A percentile compares a stretch with the other conserved stretches of the same genome.
phyloP scores from a whole-genome alignment of 2,888 invertebrate species.

The Tenodera sinensis region DNA sequence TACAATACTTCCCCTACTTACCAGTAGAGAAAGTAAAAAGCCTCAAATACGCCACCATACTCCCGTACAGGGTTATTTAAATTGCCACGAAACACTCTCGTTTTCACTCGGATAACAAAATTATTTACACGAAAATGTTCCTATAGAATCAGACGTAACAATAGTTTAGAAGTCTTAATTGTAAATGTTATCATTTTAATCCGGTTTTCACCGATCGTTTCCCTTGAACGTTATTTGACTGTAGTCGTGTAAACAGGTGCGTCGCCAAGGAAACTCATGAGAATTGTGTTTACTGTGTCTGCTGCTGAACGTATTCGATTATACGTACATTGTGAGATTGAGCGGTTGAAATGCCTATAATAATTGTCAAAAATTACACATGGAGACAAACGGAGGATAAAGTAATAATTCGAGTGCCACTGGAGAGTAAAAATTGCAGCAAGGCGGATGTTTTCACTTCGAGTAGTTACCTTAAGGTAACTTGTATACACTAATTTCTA shows the following conservation, averaged over 20 bases:
- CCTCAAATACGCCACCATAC: too few relatives aligned
- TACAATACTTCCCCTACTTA: too few relatives aligned
- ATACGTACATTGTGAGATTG: not conserved
- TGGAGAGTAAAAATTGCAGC: slow-evolving; percentile 58
- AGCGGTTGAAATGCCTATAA: slow-evolving; percentile 54
- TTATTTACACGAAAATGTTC: too few relatives aligned
- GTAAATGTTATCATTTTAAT: too few relatives aligned
- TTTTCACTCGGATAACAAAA: too few relatives aligned
- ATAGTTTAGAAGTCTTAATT: too few relatives aligned
- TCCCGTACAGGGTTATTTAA: too few relatives aligned
- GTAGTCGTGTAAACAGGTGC: not conserved
- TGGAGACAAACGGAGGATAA: slow-evolving; percentile 68
- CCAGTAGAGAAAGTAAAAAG: too few relatives aligned
- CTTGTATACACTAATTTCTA: not conserved
- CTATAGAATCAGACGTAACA: too few relatives aligned
- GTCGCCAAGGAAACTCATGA: not conserved
- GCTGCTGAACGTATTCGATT: not conserved
- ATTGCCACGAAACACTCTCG: too few relatives aligned
- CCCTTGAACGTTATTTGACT: not conserved
- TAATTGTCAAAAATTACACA: slow-evolving; percentile 67
- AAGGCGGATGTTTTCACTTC: slow-evolving; percentile 68
- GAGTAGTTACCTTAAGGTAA: slow-evolving; percentile 62
- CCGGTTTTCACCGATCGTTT: too few relatives aligned
- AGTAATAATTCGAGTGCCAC: slow-evolving; percentile 62
- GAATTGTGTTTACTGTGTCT: not conserved